These are phyloP conservation scores for Acrobasis suavella DNA, from an alignment of 2,888 invertebrate species.

Conservation along the genomic window DNA sequence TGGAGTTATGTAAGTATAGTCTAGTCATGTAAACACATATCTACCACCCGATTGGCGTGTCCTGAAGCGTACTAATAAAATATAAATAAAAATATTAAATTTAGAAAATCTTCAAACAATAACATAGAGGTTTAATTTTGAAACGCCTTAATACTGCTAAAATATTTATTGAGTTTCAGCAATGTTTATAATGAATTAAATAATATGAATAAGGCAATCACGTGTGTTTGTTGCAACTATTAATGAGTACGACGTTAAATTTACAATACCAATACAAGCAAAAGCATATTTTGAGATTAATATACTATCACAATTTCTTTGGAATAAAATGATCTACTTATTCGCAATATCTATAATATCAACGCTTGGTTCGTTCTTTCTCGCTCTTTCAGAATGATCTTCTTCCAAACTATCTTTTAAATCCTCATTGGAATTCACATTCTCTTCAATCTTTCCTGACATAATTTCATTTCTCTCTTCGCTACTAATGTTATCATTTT, in stretches of 20 bases:
- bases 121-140: constrained; percentile 23
- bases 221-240: constrained; percentile 74
- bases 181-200: constrained; percentile 73
- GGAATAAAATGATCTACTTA: constrained; percentile 63
- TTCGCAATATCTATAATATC: constrained; percentile 36
- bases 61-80: not conserved
- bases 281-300: constrained; percentile 70
- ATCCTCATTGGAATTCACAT: constrained; percentile 39
- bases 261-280: constrained; percentile 72
- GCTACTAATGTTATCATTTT: constrained; percentile 21
- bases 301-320: constrained; percentile 78
- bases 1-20: too few relatives aligned
- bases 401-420: constrained; percentile 42
- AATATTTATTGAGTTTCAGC: constrained; percentile 78
- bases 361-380: constrained; percentile 43
- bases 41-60: not conserved
- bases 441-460: constrained; percentile 41
- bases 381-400: constrained; percentile 37
- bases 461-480: constrained; percentile 34
- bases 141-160: constrained; percentile 61
- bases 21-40: not conserved
- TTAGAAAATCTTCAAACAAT: not conserved
- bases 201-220: constrained; percentile 78
- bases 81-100: not conserved
- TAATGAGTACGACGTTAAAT: constrained; percentile 65